Evolutionary conservation across 2,797 vertebrate species (phyloP).

Genomic region (Sebastes nivosus): DNA sequence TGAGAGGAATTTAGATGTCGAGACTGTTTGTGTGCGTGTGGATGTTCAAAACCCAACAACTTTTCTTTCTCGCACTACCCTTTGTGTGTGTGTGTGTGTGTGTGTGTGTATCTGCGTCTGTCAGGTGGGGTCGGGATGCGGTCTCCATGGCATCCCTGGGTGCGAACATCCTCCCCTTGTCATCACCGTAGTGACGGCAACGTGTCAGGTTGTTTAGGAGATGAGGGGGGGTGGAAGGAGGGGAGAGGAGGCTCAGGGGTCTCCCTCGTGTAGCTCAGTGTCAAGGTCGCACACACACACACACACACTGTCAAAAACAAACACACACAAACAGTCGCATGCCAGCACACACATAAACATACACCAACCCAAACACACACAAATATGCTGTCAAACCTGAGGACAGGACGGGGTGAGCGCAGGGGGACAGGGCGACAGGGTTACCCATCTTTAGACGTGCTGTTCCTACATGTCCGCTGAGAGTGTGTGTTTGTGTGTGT

Average conservation of each 20-base stretch:
- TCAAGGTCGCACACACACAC: constrained; percentile 76
- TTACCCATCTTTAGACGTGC: constrained; percentile 78
- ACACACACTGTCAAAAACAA: constrained; percentile 62
- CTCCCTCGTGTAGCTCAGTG: constrained; percentile 75
- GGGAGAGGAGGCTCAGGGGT: constrained; percentile 66
- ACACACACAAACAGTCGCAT: constrained; percentile 52
- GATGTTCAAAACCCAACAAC: constrained; percentile 33
- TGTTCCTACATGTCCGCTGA: constrained; percentile 78
- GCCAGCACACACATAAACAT: constrained; percentile 29
- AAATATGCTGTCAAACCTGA: constrained; percentile 82
- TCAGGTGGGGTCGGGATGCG: constrained; percentile 81
- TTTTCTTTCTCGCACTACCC: constrained; percentile 13
- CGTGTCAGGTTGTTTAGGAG: constrained; percentile 82
- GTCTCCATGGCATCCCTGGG: constrained; percentile 76
- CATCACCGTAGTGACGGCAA: constrained; percentile 74
- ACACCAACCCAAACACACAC: constrained; percentile 40
- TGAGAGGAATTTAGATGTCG: constrained; percentile 47
- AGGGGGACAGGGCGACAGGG: constrained; percentile 78
- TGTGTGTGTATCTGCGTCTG: constrained; percentile 57
- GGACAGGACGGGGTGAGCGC: constrained; percentile 72
- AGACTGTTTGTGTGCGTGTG: constrained; percentile 18
- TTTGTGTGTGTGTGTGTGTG: background rate
- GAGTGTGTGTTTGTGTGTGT: constrained; percentile 46
- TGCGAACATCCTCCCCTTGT: constrained; percentile 70
- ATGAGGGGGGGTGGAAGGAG: constrained; percentile 33